phyloP scores from a whole-genome alignment of 2,113 vertebrate species.

The Scophthalmus maximus region DNA sequence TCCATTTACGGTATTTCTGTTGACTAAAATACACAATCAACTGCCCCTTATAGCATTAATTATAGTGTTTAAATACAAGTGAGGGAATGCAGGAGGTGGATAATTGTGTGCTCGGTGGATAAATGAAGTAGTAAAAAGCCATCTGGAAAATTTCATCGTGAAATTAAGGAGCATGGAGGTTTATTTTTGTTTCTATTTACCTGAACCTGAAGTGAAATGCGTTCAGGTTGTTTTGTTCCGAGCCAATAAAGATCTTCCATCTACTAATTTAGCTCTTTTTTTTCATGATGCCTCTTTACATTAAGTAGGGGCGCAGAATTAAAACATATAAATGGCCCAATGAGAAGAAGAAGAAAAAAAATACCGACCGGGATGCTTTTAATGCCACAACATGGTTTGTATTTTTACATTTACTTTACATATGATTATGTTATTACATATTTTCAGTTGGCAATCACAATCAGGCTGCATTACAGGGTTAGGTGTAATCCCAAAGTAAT shows the following conservation, averaged over 20 bases:
- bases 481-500: constrained; percentile 80
- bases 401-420: constrained; percentile 81
- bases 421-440: constrained; percentile 79
- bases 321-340: constrained; percentile 37
- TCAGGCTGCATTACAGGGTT: constrained; percentile 75
- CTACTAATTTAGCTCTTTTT: constrained; percentile 19
- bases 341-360: constrained; percentile 8
- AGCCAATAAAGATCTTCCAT: constrained; percentile 32
- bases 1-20: constrained; percentile 16
- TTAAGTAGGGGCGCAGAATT: constrained; percentile 25
- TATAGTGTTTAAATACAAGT: constrained; percentile 63
- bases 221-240: constrained; percentile 21
- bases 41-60: constrained; percentile 51
- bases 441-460: constrained; percentile 74
- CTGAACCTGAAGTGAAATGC: constrained; percentile 38
- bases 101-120: constrained; percentile 76
- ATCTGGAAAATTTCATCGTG: constrained; percentile 63
- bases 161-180: constrained; percentile 50
- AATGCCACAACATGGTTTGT: constrained; percentile 74
- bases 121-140: constrained; percentile 74
- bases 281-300: constrained; percentile 42
- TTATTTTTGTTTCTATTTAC: constrained; percentile 35
- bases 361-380: constrained; percentile 54
- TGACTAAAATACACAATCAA: constrained; percentile 44
- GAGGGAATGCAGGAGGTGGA: constrained; percentile 58